Evolutionary conservation across 2,797 vertebrate species (phyloP).

Genomic region (Schizothorax lantsangensis): DNA sequence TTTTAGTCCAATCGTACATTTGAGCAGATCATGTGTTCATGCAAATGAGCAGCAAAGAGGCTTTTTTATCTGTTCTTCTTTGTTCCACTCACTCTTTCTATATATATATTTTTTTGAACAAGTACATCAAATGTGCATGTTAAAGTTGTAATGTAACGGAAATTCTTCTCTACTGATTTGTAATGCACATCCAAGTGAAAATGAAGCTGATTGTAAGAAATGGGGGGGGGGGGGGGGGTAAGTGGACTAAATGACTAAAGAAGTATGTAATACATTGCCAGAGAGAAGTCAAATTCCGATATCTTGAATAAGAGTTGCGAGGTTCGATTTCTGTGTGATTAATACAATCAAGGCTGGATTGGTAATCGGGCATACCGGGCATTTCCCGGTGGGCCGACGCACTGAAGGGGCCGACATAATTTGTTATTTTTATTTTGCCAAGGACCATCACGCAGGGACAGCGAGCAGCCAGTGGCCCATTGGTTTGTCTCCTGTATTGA

Average conservation of each 20-base stretch:
- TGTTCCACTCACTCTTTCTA: background rate
- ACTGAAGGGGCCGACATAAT: too few relatives aligned
- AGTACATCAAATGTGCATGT: background rate
- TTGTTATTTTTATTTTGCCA: too few relatives aligned
- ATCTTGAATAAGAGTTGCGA: background rate
- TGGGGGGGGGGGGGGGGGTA: background rate
- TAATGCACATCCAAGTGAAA: background rate
- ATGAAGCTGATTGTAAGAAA: background rate
- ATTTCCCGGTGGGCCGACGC: too few relatives aligned
- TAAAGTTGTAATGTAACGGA: background rate
- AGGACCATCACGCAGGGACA: too few relatives aligned
- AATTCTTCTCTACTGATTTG: background rate
- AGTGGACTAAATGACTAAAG: background rate
- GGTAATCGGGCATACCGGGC: too few relatives aligned
- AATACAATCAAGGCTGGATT: background rate
- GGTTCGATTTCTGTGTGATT: background rate
- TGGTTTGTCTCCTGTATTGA: too few relatives aligned
- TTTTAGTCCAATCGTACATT: background rate
- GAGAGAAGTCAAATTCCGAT: background rate
- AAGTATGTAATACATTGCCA: background rate
- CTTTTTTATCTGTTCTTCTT: background rate
- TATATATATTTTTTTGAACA: too few relatives aligned
- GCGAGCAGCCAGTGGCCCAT: too few relatives aligned
- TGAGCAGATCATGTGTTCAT: background rate
- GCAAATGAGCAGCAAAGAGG: background rate